These are phyloP conservation scores for Melanogrammus aeglefinus DNA, from an alignment of 2,797 vertebrate genomes.

Conservation along the genomic window DNA sequence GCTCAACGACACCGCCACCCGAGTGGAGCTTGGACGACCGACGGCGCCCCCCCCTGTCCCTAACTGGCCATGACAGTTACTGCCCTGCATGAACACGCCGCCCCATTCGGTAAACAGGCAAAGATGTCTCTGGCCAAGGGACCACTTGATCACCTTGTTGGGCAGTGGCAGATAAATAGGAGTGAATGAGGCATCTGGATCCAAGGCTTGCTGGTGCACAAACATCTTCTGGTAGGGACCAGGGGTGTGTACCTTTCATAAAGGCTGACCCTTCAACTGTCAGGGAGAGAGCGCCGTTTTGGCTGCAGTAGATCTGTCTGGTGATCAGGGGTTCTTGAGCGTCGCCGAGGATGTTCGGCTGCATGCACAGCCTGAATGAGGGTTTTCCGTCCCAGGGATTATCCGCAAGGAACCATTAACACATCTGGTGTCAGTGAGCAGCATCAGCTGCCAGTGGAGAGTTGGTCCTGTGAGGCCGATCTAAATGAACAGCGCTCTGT, in stretches of 20 bases:
- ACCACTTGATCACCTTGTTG: not conserved
- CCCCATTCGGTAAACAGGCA: not conserved
- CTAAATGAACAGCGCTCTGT: no score
- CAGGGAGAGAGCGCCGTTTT: no score
- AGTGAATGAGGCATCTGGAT: not conserved
- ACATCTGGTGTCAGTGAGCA: no score
- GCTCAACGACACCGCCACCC: not conserved
- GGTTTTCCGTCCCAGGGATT: no score
- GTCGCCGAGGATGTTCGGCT: no score
- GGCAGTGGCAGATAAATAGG: not conserved
- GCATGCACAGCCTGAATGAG: no score
- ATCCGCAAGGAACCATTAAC: no score
- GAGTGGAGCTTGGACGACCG: not conserved
- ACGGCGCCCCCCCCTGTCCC: not conserved
- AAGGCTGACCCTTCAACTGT: not conserved
- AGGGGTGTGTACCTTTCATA: not conserved
- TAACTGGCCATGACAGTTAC: not conserved
- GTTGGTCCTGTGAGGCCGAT: no score
- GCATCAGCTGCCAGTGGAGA: no score
- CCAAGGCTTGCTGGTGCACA: not conserved
- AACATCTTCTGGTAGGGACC: not conserved
- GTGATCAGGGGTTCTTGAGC: no score
- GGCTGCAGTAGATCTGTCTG: no score
- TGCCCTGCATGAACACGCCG: not conserved
- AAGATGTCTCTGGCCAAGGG: not conserved